A percentile compares a stretch with the other conserved stretches of the same genome.
These are phyloP conservation scores for Emys orbicularis DNA, from an alignment of 2,797 vertebrate species.

Conservation along the genomic window DNA sequence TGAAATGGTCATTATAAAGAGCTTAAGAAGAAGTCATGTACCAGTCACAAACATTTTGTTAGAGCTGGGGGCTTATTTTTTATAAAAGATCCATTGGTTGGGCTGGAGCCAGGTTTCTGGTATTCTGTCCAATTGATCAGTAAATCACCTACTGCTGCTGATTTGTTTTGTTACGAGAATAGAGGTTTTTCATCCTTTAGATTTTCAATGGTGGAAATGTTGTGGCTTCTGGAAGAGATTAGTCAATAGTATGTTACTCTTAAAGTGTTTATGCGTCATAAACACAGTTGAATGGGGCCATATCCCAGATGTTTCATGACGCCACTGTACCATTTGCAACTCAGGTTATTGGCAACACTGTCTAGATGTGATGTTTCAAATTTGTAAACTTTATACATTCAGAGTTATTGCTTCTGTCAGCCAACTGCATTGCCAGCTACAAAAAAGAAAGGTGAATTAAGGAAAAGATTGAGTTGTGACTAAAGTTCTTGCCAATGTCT, in stretches of 20 bases:
- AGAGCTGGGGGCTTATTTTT: background rate
- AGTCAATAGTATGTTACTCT: background rate
- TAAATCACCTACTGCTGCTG: background rate
- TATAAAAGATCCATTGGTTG: too few species aligned
- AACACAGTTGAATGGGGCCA: background rate
- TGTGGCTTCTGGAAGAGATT: background rate
- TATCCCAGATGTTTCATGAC: background rate
- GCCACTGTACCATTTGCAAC: background rate
- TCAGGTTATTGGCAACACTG: rapidly evolving
- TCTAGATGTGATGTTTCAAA: background rate
- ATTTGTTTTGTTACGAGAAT: background rate
- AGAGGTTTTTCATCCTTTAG: background rate
- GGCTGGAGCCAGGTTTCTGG: rapidly evolving
- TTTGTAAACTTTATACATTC: rapidly evolving
- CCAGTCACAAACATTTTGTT: background rate
- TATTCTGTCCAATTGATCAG: background rate
- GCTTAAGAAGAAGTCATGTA: background rate
- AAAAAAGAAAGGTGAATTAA: background rate
- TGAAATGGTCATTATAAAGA: background rate
- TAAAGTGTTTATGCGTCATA: background rate
- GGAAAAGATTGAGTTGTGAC: background rate
- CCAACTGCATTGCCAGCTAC: background rate
- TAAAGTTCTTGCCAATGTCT: rapidly evolving
- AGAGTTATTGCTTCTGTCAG: background rate
- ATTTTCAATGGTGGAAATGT: rapidly evolving